Evolutionary conservation across 2,888 invertebrate species (phyloP), one percentile per base, ranked within the genome.

Genomic region (Lasioglossum marginatum): DNA sequence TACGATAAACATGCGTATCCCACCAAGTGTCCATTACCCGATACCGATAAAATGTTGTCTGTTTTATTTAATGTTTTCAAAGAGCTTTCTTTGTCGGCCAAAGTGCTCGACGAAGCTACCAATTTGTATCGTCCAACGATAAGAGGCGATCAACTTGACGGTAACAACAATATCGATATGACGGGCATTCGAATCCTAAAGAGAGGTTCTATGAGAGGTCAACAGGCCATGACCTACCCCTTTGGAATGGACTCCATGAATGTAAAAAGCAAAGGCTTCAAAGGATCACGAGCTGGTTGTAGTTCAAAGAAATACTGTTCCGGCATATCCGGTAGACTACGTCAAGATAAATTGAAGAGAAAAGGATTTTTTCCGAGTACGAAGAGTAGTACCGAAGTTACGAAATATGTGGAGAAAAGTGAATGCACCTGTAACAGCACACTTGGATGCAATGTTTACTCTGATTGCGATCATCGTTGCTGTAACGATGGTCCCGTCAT

Each of bases 51-150:
- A 71, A 80, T 91, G 43, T 66, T 91, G 19, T 57, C 75, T 23
- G 52, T 76, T 19, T 72, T 91, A 14, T 84, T 75, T 48, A 83
- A 90, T 1, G 60, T 90, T 52, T 81, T 90, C 14, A 81, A 87
- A 82, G 86, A 87, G 31, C 74, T 81, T 16, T 40, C 68, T 6
- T 27, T 23, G 2, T n/a, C 27, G 2, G 71, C 14, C 12, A 3
- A 19, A 19, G n/a, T 23, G 5, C 12, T 40, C 1, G n/a, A 80
- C 3, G 79, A 83, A 43, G 63, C 6, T 19, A 4, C n/a, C n/a
- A 34, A 12, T 34, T 14, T 70, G 27, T 82, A 72, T 40, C 77
- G 75, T 27, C 78, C 79, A 10, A 23, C 23, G 27, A 19, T 77
- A 37, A 6, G 68, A 3, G 10, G 12, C 10, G 37, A 78, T 23